Conservation (phyloP, 2,113 vertebrate genomes). For the Elephantulus edwardii region DNA sequence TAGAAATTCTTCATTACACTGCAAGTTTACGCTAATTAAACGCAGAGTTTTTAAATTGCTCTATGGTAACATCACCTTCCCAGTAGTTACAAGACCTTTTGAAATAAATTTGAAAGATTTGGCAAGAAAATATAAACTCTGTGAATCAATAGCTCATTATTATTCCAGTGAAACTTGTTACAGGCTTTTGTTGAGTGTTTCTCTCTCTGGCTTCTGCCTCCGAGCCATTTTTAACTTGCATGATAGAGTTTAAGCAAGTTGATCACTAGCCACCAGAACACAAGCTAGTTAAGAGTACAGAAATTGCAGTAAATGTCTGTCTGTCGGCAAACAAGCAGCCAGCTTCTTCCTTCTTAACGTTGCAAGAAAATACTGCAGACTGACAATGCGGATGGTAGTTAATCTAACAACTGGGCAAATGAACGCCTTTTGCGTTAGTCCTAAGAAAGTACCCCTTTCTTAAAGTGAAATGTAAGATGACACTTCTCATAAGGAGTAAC, state of each 20-base stretch:
- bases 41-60: neutral
- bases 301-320: neutral
- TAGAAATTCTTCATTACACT: neutral
- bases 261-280: neutral
- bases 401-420: neutral
- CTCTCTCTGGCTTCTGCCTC: neutral
- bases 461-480: neutral
- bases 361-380: neutral
- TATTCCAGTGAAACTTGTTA: neutral
- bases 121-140: neutral
- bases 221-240: neutral
- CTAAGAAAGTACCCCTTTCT: neutral
- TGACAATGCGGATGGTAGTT: neutral
- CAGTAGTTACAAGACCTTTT: neutral
- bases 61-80: neutral
- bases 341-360: neutral
- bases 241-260: neutral
- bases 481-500: neutral
- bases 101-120: slow-evolving; percentile 41
- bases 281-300: neutral
- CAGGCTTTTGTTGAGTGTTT: neutral
- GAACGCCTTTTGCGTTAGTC: neutral
- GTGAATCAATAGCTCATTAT: neutral
- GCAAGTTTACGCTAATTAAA: neutral
- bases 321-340: neutral